Conservation (phyloP, 2,113 vertebrate genomes). For the Oreotrochilus melanogaster region DNA sequence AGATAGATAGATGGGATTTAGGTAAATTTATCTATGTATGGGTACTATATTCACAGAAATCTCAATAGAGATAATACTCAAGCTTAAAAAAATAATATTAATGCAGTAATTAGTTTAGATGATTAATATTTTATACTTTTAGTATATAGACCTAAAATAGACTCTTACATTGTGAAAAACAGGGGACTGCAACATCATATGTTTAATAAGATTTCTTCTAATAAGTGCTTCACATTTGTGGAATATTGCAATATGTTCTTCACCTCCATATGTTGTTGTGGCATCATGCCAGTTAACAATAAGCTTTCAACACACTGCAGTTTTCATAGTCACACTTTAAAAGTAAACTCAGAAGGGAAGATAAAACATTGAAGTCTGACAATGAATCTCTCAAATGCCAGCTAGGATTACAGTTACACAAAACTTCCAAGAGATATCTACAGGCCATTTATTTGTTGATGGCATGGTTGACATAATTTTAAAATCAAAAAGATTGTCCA, state of each 20-base stretch:
- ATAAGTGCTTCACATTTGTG: not conserved
- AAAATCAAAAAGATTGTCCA: not conserved
- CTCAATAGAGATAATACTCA: not conserved
- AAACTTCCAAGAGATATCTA: conserved; percentile 17
- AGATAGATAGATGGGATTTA: not conserved
- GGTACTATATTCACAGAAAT: not conserved
- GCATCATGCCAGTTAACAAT: not conserved
- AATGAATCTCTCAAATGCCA: conserved; percentile 34
- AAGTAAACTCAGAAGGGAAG: conserved; percentile 30
- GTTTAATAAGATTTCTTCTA: not conserved
- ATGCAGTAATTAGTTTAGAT: not conserved
- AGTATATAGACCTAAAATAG: not conserved
- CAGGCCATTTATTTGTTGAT: conserved; percentile 28
- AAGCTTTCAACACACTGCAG: not conserved
- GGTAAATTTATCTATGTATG: not conserved
- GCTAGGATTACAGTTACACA: not conserved
- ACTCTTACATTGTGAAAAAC: not conserved
- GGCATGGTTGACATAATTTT: not conserved
- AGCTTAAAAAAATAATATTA: not conserved
- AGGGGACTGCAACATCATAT: not conserved
- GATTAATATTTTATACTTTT: not conserved
- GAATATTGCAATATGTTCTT: not conserved
- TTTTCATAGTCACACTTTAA: conserved; percentile 23
- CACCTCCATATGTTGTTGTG: conserved; percentile 22
- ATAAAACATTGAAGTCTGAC: conserved; percentile 44